phyloP scores from a whole-genome alignment of 2,888 invertebrate species.

The Carcina quercana region DNA sequence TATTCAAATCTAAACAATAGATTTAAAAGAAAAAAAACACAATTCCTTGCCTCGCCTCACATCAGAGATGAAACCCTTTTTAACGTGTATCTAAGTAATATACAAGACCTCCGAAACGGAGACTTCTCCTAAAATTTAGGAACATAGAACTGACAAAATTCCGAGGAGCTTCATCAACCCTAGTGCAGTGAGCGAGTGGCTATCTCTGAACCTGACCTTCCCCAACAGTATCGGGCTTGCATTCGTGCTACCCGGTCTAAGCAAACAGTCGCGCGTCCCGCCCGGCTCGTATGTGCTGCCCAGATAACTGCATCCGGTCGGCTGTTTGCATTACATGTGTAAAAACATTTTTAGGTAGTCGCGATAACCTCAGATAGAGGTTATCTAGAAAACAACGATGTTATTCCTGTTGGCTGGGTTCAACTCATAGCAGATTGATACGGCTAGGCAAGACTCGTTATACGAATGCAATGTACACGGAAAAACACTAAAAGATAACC shows the following conservation, averaged over 20 bases:
- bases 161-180: too few species aligned
- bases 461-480: too few species aligned
- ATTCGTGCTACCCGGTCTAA: constrained; percentile 33
- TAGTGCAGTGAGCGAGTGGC: constrained; percentile 5
- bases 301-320: constrained; percentile 60
- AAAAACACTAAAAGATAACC: too few species aligned
- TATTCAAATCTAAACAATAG: too few species aligned
- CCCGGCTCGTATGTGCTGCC: constrained; percentile 27
- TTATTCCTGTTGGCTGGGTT: constrained; percentile 3
- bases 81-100: too few species aligned
- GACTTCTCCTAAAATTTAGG: too few species aligned
- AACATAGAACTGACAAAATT: too few species aligned
- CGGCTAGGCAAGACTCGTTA: too few species aligned
- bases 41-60: too few species aligned
- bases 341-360: constrained; percentile 23
- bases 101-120: too few species aligned
- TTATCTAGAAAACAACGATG: constrained; percentile 4
- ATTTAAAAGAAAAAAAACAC: too few species aligned
- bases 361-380: constrained; percentile 4
- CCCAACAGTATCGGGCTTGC: constrained; percentile 39
- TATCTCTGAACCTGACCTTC: constrained; percentile 52
- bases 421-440: neutral
- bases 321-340: constrained; percentile 26
- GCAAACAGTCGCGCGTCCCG: constrained; percentile 34
- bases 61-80: too few species aligned